Base-by-base conservation (phyloP, 1,140 invertebrate genomes). In the Pseudachorutes palmiensis region DNA sequence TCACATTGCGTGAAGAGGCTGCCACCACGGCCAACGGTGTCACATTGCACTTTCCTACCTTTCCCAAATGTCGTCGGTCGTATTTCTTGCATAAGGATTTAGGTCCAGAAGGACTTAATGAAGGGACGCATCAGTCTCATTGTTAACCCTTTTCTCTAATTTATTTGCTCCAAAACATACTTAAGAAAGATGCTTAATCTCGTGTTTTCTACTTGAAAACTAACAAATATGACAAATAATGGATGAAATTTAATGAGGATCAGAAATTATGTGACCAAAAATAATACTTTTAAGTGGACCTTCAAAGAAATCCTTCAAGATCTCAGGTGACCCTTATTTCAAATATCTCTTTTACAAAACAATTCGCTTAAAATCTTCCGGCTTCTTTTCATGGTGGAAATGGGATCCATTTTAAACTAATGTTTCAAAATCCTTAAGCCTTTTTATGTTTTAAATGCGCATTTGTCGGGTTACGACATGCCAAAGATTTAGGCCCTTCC, bases 81-180 rank as follows among this genome's bases (percentile, higher is more conserved):
- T n/a, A 45, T 45, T 55, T 24, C 12, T 55, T 55, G 51, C 51
- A 55, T 55, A 55, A 55, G 51, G 9, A 55, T n/a, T n/a, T 5
- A 22, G 36, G 19, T 19, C 36, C 36, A 12, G 9, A 45, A 55
- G 24, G 51, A 24, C 12, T 26, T 26, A 55, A 55, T 26, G 51
- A 55, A 55, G 12, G 51, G 51, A 5, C 5, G 36, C 36, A 45
- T 45, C 9, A 19, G 36, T 12, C 9, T 19, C 36, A 9, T 45
- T 45, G 19, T 45, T 45, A 45, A 45, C 51, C 51, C 24, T 55
- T 55, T 24, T 26, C 24, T 22, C 12, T 24, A 19, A 55, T 55
- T 55, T 26, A 55, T 14, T 55, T 55, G 51, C 51, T 55, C 51
- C 51, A 55, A 55, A 55, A 55, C 51, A 55, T 26, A 55, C 12